Conservation (phyloP, 2,113 vertebrate genomes). For the Marmota flaviventris region DNA sequence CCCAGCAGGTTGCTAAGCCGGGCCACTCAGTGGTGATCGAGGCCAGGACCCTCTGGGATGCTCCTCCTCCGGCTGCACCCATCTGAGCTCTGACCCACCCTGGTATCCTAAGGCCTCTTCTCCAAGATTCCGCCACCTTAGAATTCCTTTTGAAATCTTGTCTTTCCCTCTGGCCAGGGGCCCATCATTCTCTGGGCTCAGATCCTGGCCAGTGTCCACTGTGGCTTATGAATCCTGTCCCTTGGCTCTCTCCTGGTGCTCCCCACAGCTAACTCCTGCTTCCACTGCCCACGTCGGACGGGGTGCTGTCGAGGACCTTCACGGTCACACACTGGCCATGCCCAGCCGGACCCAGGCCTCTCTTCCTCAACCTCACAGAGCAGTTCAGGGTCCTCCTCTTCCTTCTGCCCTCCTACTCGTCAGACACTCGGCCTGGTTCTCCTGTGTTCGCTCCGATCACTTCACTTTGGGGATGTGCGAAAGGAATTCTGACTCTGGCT, state of each 20-base stretch:
- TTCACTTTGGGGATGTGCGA: no score
- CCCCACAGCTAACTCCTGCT: background rate
- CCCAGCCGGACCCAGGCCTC: background rate
- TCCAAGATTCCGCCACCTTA: background rate
- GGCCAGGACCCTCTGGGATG: fast-evolving
- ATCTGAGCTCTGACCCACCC: background rate
- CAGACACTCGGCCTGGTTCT: background rate
- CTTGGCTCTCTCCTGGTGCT: background rate
- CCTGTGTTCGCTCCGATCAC: background rate
- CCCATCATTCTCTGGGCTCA: background rate
- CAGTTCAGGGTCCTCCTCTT: background rate
- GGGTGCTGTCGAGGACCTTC: background rate
- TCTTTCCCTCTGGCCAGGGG: background rate
- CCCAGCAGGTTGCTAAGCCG: background rate
- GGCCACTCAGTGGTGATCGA: background rate
- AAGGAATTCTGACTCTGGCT: background rate
- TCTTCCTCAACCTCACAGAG: background rate
- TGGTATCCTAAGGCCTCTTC: fast-evolving
- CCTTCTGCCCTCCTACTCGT: background rate
- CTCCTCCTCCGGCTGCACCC: background rate
- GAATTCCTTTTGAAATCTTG: background rate
- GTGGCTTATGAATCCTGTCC: background rate
- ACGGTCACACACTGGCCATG: no score
- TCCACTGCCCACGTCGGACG: background rate
- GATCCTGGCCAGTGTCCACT: background rate